Base-by-base conservation (phyloP, 2,113 vertebrate species). In the Rallus limicola region DNA sequence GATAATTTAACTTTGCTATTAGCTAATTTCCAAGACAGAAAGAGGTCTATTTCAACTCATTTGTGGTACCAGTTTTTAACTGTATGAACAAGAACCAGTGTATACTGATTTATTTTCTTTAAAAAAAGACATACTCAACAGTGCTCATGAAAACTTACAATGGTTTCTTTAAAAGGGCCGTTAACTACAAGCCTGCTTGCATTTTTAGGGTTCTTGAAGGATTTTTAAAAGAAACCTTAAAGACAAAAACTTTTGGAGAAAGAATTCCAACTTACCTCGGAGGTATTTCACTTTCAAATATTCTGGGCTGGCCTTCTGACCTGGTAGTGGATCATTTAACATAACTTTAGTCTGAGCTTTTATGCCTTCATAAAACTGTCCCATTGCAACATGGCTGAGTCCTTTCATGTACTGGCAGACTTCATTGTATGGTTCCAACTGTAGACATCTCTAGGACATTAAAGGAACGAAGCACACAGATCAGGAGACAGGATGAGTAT, bases 351-450 rank as follows among this genome's bases (percentile, higher is more conserved):
- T 99, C 81, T 99, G 99, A 59, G 99, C 99, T 97, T 99, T 99
- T 96, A 99, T 99, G 62, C 99, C 99, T 97, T 99, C 99, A 58
- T 99, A 99, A 96, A 99, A 99, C 94, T 99, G 99, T 0, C 99
- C 99, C 99, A 99, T 99, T 28, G 99, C 99, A 87, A 99, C 99
- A 13, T 99, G 99, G 87, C 99, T 99, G 68, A 99, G 97, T 16
- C 99, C 99, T 94, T 99, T 99, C 99, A 99, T 99, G 92, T 99
- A 99, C 97, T 99, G 99, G 88, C 99, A 99, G 59, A 99, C 99
- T 94, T 99, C 99, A 10, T 99, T 99, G 75, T 99, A 99, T 0
- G 99, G 99, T 88, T 99, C 99, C 52, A 99, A 88, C 92, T 99
- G 99, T 7, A 99, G 98, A 83, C 99, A 99, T 48, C 99, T 98